Percentiles rank a stretch among this genome's conserved stretches.
Conservation (phyloP, 2,888 invertebrate genomes). For the Mesorhabditis belari region DNA sequence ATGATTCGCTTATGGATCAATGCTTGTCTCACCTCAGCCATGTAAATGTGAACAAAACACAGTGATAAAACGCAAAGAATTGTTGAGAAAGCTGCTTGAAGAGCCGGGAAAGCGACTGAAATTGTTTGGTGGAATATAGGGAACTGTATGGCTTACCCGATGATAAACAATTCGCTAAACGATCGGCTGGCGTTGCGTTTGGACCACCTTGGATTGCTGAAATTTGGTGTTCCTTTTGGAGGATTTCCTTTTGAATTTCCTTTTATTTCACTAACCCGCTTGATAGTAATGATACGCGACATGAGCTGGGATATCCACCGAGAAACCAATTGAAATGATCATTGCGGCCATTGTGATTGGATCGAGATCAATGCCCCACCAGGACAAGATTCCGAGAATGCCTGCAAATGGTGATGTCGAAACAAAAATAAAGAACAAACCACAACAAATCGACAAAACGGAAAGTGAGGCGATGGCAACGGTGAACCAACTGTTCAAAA, state of each 20-base stretch:
- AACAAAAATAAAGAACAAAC: constrained; percentile 4
- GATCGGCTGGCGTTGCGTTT: constrained; percentile 9
- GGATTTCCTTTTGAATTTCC: too few relatives aligned
- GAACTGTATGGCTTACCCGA: too few relatives aligned
- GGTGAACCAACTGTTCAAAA: constrained; percentile 47
- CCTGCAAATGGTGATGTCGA: constrained; percentile 12
- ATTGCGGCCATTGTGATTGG: constrained; percentile 50
- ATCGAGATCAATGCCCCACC: constrained; percentile 43
- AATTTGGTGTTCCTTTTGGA: too few relatives aligned
- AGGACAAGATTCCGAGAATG: constrained; percentile 47
- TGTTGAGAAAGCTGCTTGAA: constrained; percentile 32
- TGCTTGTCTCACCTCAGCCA: constrained; percentile 16
- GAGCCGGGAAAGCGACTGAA: constrained; percentile 37
- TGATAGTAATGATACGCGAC: constrained; percentile 46
- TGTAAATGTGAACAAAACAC: constrained; percentile 18
- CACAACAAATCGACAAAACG: constrained; percentile 40
- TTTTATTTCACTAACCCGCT: constrained; percentile 12
- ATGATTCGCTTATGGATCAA: neutral
- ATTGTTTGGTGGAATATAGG: too few relatives aligned
- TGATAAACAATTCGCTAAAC: constrained; percentile 16
- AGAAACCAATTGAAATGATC: constrained; percentile 49
- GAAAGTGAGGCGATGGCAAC: constrained; percentile 43
- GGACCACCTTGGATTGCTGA: constrained; percentile 3
- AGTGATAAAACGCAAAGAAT: constrained; percentile 20
- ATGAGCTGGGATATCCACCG: constrained; percentile 49